Evolutionary conservation across 2,888 invertebrate genomes (phyloP).

Genomic region (Chymomyza procnemis): DNA sequence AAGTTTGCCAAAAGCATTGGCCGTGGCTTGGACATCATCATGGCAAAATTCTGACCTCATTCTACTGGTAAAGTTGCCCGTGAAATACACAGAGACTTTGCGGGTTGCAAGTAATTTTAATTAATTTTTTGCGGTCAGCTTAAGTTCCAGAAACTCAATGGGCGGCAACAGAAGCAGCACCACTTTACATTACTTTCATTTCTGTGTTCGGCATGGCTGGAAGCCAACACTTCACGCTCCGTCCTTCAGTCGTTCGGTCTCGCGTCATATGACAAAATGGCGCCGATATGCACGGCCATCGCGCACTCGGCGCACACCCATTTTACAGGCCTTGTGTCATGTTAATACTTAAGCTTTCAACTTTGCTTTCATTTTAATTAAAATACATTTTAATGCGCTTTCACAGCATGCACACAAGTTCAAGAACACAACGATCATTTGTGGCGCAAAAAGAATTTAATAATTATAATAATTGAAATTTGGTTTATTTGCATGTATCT

Average conservation of each 20-base stretch:
- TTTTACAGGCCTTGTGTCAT: conserved; percentile 28
- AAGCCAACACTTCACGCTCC: not conserved
- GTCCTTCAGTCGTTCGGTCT: not conserved
- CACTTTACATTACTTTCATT: conserved; percentile 2
- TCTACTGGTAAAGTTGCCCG: conserved; percentile 25
- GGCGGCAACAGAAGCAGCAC: not conserved
- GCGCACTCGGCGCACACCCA: not conserved
- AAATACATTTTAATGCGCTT: conserved; percentile 66
- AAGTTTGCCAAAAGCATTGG: conserved; percentile 34
- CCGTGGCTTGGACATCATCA: not conserved
- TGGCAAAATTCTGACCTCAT: conserved; percentile 9
- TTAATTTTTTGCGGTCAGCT: conserved; percentile 70
- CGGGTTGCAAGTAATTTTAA: conserved; percentile 59
- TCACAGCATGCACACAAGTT: conserved; percentile 10
- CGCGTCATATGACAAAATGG: not conserved
- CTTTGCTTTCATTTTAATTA: conserved; percentile 71
- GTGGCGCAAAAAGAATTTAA: not conserved
- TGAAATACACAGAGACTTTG: conserved; percentile 37
- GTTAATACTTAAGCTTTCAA: conserved; percentile 50
- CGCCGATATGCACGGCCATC: not conserved
- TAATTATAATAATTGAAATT: not conserved
- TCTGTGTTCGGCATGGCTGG: not conserved
- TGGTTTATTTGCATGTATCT: not conserved
- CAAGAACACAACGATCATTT: not conserved
- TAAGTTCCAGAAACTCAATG: conserved; percentile 44